Base-by-base conservation (phyloP, 2,888 invertebrate species). In the Nasonovia ribisnigri region DNA sequence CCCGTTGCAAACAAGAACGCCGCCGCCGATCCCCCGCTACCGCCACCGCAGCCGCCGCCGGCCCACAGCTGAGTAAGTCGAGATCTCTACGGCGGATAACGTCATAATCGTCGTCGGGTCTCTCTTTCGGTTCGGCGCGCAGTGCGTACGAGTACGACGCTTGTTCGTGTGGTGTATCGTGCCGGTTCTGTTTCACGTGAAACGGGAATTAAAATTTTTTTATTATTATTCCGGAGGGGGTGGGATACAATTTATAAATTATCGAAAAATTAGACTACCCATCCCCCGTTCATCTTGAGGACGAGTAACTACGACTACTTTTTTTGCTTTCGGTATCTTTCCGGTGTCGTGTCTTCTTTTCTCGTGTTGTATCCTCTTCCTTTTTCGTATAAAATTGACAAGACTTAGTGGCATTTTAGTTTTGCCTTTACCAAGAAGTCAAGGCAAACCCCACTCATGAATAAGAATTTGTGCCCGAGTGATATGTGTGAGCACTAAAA, bases 11-110 rank as follows among this genome's bases (percentile, higher is more conserved):
- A 93, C 91, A 91, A 93, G 88, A 60, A 88, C 91, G 91, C 90
- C 57, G 84, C 48, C 84, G 54, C 84, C 77, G 89, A 87, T 88
- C 87, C 87, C 92, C 86, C 92, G 46, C 86, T 20, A 43, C 67
- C 67, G 46, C 54, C 60, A n/a, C 51, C 42, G 92, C 88, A 86
- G 86, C 90, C 90, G 92, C 88, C 90, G 86, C 90, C 90, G 90
- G 51, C 90, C 93, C 86, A 90, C 93, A 93, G 93, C 93, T 93
- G 93, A 93, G 93, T 90, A 90, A 93, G 93, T 86, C 86, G 93
- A 90, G 93, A 90, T 93, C 90, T 93, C 93, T 77, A 67, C 93
- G 93, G 67, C 60, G 90, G 93, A 93, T 90, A 93, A 90, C 90
- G 90, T 93, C 93, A 90, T 93, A 90, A 90, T 89, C 90, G 87